Conservation (phyloP, 2,113 vertebrate genomes). For the Agelaius tricolor region DNA sequence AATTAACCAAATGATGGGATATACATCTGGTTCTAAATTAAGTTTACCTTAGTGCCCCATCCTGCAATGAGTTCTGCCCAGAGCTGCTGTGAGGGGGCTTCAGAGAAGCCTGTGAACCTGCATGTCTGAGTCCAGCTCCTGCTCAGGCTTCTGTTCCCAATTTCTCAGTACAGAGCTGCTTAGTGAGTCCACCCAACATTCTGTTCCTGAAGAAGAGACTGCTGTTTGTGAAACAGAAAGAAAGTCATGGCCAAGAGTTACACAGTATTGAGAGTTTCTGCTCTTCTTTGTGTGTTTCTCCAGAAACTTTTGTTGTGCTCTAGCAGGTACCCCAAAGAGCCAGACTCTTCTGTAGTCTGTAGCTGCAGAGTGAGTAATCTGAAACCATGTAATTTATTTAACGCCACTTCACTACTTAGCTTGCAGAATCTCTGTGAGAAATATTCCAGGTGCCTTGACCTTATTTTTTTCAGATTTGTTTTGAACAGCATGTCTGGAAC, state of each 20-base stretch:
- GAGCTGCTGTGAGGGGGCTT: not conserved
- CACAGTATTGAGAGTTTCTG: not conserved
- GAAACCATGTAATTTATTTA: constrained; percentile 40
- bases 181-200: not conserved
- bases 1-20: not conserved
- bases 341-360: not conserved
- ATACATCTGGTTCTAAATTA: not conserved
- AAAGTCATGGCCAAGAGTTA: not conserved
- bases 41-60: not conserved
- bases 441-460: constrained; percentile 17
- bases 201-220: not conserved
- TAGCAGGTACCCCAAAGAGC: not conserved
- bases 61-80: not conserved
- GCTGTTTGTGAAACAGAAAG: not conserved
- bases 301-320: not conserved
- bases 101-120: not conserved
- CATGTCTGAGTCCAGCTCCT: not conserved
- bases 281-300: not conserved
- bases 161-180: not conserved
- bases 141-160: not conserved
- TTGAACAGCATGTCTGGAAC: constrained; percentile 39
- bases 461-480: constrained; percentile 39
- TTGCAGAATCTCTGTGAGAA: constrained; percentile 43
- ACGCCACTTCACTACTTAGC: not conserved
- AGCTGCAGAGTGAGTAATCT: not conserved